A percentile compares a stretch with the other conserved stretches of the same genome.
These are phyloP conservation scores for Tortrix viridana DNA, from an alignment of 2,888 invertebrate species.

Conservation along the genomic window DNA sequence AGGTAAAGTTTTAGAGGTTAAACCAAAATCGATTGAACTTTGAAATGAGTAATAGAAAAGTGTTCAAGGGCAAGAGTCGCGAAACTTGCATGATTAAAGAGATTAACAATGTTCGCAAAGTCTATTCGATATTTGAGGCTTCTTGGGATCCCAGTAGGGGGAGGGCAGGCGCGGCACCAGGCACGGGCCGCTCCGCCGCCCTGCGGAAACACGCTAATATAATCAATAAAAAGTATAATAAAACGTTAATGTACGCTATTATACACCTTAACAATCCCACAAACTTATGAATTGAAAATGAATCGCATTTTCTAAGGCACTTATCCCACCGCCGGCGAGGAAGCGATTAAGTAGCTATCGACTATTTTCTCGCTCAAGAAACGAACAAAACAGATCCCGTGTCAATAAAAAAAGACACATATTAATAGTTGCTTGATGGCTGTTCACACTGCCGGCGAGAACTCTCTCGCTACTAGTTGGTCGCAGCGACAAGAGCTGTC, in stretches of 20 bases:
- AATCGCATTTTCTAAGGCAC: too few species aligned
- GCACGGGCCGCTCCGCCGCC: constrained; percentile 56
- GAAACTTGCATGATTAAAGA: constrained; percentile 76
- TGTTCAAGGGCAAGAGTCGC: constrained; percentile 73
- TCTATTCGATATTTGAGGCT: constrained; percentile 68
- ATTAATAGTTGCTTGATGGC: too few species aligned
- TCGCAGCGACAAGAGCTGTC: too few species aligned
- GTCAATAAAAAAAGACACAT: too few species aligned
- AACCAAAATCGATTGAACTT: constrained; percentile 42
- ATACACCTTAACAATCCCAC: constrained; percentile 27
- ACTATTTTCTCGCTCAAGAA: too few species aligned
- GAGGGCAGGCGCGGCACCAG: constrained; percentile 61
- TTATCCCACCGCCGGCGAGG: too few species aligned
- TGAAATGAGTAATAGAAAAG: constrained; percentile 53
- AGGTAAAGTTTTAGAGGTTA: constrained; percentile 23
- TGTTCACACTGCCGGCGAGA: too few species aligned
- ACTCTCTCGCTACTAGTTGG: too few species aligned
- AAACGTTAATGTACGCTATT: constrained; percentile 54
- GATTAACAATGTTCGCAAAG: constrained; percentile 64
- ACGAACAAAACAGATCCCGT: too few species aligned
- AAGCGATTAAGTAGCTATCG: too few species aligned
- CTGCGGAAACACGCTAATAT: constrained; percentile 71
- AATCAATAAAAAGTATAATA: constrained; percentile 66
- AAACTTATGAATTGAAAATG: not conserved
- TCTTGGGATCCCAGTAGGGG: constrained; percentile 71